phyloP scores from a whole-genome alignment of 2,113 vertebrate genomes.

The Bettongia penicillata region DNA sequence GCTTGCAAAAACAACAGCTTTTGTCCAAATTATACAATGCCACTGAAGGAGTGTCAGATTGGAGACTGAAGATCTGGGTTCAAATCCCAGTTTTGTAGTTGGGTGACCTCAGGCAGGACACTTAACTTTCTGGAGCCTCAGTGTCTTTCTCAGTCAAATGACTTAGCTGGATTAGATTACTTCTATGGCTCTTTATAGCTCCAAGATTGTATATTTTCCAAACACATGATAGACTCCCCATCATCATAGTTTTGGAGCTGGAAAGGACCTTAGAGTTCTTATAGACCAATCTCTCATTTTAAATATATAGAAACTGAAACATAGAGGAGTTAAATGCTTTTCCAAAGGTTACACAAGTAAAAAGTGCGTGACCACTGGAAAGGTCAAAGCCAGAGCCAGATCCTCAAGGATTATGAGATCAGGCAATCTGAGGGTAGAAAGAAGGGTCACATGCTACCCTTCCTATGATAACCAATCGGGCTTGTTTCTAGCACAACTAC shows the following conservation, averaged over 20 bases:
- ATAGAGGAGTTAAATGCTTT: too few species aligned
- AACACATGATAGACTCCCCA: not conserved
- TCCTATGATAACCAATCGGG: too few species aligned
- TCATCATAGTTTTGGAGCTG: not conserved
- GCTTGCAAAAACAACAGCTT: not conserved
- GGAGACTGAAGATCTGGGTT: not conserved
- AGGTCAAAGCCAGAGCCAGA: too few species aligned
- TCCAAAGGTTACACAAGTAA: too few species aligned
- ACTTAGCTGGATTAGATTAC: not conserved
- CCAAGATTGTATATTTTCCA: not conserved
- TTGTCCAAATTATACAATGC: not conserved
- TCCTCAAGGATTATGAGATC: too few species aligned
- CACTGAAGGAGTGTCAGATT: not conserved
- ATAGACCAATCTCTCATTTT: not conserved
- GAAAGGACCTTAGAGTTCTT: not conserved
- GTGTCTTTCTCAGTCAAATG: not conserved
- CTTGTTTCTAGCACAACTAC: too few species aligned
- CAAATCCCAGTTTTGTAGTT: not conserved
- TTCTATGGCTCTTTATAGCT: not conserved
- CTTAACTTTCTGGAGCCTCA: not conserved
- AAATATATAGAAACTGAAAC: too few species aligned
- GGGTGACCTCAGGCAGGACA: not conserved
- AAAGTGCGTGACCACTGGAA: too few species aligned
- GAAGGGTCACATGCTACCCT: too few species aligned
- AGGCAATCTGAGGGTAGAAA: too few species aligned